Evolutionary conservation across 2,113 vertebrate genomes (phyloP).

Genomic region (Myotis lucifugus): DNA sequence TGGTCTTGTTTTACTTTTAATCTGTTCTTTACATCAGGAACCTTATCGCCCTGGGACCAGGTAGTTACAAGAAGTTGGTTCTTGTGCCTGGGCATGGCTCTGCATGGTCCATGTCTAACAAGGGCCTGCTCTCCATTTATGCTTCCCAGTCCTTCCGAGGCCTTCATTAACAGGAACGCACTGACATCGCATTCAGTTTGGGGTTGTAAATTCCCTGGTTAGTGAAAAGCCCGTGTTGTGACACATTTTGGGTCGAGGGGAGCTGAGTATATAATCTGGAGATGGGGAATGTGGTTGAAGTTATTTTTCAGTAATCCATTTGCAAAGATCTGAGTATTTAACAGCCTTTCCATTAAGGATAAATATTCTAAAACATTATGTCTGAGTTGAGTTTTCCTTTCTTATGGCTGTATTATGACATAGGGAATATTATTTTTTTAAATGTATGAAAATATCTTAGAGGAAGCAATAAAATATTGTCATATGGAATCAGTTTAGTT

Average conservation of each 20-base stretch:
- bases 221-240: conserved; percentile 47
- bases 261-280: not conserved
- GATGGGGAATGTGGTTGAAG: not conserved
- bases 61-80: conserved; percentile 83
- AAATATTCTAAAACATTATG: not conserved
- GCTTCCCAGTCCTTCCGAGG: conserved; percentile 53
- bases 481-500: conserved; percentile 59
- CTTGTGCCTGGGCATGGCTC: conserved; percentile 73
- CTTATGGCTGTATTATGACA: not conserved
- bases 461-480: conserved; percentile 21
- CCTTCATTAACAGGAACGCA: conserved; percentile 72
- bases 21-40: conserved; percentile 84
- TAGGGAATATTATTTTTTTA: conserved; percentile 27
- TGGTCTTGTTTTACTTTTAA: conserved; percentile 85
- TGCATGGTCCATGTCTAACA: conserved; percentile 67
- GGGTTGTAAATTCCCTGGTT: conserved; percentile 72
- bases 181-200: conserved; percentile 70
- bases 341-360: not conserved
- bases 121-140: conserved; percentile 75
- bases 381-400: conserved; percentile 51
- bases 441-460: conserved; percentile 34
- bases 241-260: conserved; percentile 39
- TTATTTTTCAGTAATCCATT: conserved; percentile 37
- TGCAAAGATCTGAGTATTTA: not conserved
- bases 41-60: conserved; percentile 80